Percentiles rank a stretch among this genome's conserved stretches.
Conservation (phyloP, 2,888 invertebrate genomes). For the Merodon equestris region DNA sequence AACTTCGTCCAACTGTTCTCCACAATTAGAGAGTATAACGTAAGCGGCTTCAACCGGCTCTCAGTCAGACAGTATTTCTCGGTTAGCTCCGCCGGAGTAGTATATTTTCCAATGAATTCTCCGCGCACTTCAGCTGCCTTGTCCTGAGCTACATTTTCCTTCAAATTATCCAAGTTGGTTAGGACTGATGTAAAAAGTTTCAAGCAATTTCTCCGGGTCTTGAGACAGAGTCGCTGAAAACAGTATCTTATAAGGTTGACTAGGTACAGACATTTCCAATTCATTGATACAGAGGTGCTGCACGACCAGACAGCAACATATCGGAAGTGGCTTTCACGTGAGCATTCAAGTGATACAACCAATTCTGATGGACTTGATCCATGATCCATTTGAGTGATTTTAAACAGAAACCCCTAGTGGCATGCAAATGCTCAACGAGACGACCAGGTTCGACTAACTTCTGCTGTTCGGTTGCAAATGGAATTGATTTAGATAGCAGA, state of each 20-base stretch:
- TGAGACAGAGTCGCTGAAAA: conserved; percentile 99
- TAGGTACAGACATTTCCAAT: conserved; percentile 70
- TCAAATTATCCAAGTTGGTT: conserved; percentile 72
- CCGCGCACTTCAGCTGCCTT: conserved; percentile 74
- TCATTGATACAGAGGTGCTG: conserved; percentile 75
- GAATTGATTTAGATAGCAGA: conserved; percentile 84
- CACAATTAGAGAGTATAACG: conserved; percentile 86
- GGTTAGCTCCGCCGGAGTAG: conserved; percentile 88
- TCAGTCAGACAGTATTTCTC: conserved; percentile 85
- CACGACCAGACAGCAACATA: conserved; percentile 79
- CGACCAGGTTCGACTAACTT: conserved; percentile 88
- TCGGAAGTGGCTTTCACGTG: conserved; percentile 81
- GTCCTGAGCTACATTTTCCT: conserved; percentile 57
- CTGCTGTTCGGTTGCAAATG: conserved; percentile 84
- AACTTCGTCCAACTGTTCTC: conserved; percentile 86
- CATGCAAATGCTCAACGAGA: conserved; percentile 93
- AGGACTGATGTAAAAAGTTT: conserved; percentile 90
- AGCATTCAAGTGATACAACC: conserved; percentile 89
- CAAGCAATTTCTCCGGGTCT: conserved; percentile 97
- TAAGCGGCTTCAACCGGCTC: conserved; percentile 87
- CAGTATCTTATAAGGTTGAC: conserved; percentile 90
- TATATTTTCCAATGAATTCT: conserved; percentile 87
- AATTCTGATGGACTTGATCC: conserved; percentile 94
- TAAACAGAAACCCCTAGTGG: conserved; percentile 88
- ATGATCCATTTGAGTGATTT: conserved; percentile 89